These are phyloP conservation scores for Scylla paramamosain DNA, from an alignment of 1,140 invertebrate species.

Conservation along the genomic window DNA sequence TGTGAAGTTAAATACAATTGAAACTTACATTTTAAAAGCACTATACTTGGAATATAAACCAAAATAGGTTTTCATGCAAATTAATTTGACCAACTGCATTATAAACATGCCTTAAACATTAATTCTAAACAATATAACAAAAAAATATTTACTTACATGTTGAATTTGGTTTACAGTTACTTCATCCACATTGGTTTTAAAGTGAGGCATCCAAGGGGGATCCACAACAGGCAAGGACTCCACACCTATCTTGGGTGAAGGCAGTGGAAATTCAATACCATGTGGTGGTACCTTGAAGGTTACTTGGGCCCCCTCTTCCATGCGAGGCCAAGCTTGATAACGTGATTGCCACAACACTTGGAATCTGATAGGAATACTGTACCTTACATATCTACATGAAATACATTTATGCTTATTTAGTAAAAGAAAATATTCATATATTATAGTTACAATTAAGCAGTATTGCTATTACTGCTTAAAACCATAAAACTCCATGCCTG, in stretches of 20 bases:
- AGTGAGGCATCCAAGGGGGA: slow-evolving; percentile 97
- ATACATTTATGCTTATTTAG: neutral
- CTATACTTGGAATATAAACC: too few relatives aligned
- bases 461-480: too few relatives aligned
- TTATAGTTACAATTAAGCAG: neutral
- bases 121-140: neutral
- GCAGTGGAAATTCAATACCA: slow-evolving; percentile 98
- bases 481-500: slow-evolving; percentile 82
- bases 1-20: too few relatives aligned
- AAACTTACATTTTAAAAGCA: too few relatives aligned
- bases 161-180: slow-evolving; percentile 99
- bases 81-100: too few relatives aligned
- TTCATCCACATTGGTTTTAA: slow-evolving; percentile 93
- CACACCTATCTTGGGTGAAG: slow-evolving; percentile 98
- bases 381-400: slow-evolving; percentile 55
- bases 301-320: slow-evolving; percentile 97
- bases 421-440: neutral
- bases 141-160: slow-evolving; percentile 90
- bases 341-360: slow-evolving; percentile 97
- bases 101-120: neutral
- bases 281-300: slow-evolving; percentile 98
- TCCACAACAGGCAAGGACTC: slow-evolving; percentile 96
- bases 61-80: too few relatives aligned
- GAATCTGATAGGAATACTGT: slow-evolving; percentile 84
- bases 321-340: slow-evolving; percentile 99